phyloP scores from a whole-genome alignment of 2,888 invertebrate genomes.

The Microctonus hyperodae region DNA sequence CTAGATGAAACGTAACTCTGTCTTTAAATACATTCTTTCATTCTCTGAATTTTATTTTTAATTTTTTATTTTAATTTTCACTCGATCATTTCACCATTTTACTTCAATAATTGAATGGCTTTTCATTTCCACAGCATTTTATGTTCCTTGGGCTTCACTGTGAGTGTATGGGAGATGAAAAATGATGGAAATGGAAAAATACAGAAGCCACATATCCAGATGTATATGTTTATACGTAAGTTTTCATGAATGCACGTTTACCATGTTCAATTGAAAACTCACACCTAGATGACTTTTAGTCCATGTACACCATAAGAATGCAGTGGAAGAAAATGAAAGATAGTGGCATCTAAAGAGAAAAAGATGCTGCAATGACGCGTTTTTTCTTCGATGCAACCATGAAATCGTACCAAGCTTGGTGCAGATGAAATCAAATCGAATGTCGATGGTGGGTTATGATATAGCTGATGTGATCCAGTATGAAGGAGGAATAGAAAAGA shows the following conservation, averaged over 20 bases:
- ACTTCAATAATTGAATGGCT: constrained; percentile 3
- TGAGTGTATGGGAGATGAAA: neutral
- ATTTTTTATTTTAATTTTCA: neutral
- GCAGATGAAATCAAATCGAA: too few relatives aligned
- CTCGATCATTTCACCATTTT: constrained; percentile 14
- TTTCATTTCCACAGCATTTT: neutral
- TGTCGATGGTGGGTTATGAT: constrained; percentile 26
- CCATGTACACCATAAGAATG: neutral
- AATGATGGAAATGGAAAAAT: constrained; percentile 20
- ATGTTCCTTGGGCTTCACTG: constrained; percentile 10
- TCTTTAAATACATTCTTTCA: neutral
- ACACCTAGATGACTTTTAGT: neutral
- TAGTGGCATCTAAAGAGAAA: neutral
- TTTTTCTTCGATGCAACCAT: constrained; percentile 26
- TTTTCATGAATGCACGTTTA: too few relatives aligned
- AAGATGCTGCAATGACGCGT: constrained; percentile 20
- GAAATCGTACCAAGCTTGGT: too few relatives aligned
- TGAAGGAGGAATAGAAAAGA: neutral
- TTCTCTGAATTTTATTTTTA: neutral
- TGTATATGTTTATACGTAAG: neutral
- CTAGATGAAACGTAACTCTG: constrained; percentile 19
- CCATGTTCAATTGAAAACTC: neutral
- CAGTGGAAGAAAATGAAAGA: constrained; percentile 2
- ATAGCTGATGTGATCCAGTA: constrained; percentile 7
- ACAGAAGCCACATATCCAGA: constrained; percentile 15